Base-by-base conservation (phyloP, 2,888 invertebrate species). In the Aproaerema taeniolella region DNA sequence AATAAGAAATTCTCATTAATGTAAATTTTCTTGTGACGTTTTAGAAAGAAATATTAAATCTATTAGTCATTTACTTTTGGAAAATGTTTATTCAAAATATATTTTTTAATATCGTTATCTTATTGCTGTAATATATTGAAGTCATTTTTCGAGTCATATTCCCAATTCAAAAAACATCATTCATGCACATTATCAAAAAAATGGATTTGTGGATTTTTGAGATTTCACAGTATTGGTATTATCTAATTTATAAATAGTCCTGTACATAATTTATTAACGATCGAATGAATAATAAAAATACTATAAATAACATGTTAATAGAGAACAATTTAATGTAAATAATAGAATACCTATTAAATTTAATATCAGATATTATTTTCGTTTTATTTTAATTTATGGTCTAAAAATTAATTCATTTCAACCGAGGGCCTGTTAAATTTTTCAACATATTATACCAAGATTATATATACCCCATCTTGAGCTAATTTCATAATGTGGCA, bases 321-420 rank as follows among this genome's bases (percentile, higher is more conserved):
- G 83, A 73, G 78, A 83, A 85, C 85, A 83, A 83, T 83, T 83
- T 82, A 82, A 80, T 86, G 86, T 86, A 86, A 81, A 86, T 86
- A 85, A 85, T 85, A 85, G 85, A 83, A 67, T 82, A 81, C 77
- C 77, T 81, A 86, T 85, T 85, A 86, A 85, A 85, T 85, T 86
- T 85, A 86, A 85, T 86, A 86, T 85, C 85, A 85, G 79, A 82
- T 78, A 76, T 53, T 56, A 56, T 53, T 52, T 49, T 67, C 50
- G 71, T 80, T 81, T 78, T 61, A 77, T 73, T 81, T 58, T 32
- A 12, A 31, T 26, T 14, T n/a, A n/a, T n/a, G n/a, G n/a, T n/a
- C 33, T 29, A 13, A 32, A 11, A 17, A 1, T 13, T 31, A 16
- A 20, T 20, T 20, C 20, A 8, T 20, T 2, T 26, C 26, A 2